Base-by-base conservation (phyloP, 1,140 invertebrate species). In the Halotydeus destructor region DNA sequence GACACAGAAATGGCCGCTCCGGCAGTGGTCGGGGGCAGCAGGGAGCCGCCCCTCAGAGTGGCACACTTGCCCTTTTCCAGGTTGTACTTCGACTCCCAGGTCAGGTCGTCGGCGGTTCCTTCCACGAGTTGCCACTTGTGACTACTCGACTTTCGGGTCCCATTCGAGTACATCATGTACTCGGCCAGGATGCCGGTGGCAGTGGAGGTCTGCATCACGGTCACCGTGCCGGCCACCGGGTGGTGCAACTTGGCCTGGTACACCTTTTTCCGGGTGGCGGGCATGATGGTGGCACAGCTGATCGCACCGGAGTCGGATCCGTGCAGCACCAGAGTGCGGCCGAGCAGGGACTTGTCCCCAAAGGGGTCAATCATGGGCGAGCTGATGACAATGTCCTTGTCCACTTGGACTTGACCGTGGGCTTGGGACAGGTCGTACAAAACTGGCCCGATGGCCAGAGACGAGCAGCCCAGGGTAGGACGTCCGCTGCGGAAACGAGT, bases 211-310 rank as follows among this genome's bases (percentile, higher is more conserved):
- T 47, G 46, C 23, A 47, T 18, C 11, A 45, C 28, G 14, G 40
- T 35, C 6, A 38, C 42, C 12, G 27, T 25, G 2, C 46, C 46
- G n/a, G 47, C 19, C 27, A 47, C 19, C n/a, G 45, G 33, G 5
- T 18, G 23, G 31, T 46, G 38, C 14, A 45, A 38, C 27, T 37
- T 42, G 14, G 31, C 32, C 3, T 22, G 11, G 16, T 36, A 41
- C 18, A 33, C 31, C 22, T 34, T 18, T 16, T 36, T 48, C 23
- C 11, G 19, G 19, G 28, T 43, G 26, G 34, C 42, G 5, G 52
- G 49, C 26, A 54, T 38, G 23, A 54, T 45, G 2, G 46, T 47
- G 1, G 52, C 41, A 35, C 52, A 54, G 9, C 47, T 42, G 8
- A 45, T 21, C 5, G 37, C 24, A 18, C 49, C 52, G n/a, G 41